A percentile compares a stretch with the other conserved stretches of the same genome.
These are phyloP conservation scores for Falcaria lacertinaria DNA, from an alignment of 2,888 invertebrate species.

Conservation along the genomic window DNA sequence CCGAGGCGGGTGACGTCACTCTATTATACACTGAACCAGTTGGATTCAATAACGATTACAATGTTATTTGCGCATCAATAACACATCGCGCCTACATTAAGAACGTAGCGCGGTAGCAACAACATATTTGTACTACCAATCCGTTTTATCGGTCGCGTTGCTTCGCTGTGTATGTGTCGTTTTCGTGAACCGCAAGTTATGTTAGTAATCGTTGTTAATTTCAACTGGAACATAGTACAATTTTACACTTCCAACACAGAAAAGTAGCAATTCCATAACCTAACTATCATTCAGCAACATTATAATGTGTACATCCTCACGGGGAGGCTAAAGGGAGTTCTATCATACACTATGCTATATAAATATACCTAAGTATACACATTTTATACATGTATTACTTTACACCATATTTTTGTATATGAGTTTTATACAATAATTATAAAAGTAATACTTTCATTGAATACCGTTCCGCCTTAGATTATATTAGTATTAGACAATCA, in stretches of 20 bases:
- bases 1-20: neutral
- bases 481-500: slow-evolving; percentile 14
- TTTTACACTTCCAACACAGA: neutral
- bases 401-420: slow-evolving; percentile 34
- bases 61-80: too few species aligned
- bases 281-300: slow-evolving; percentile 26
- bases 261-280: neutral
- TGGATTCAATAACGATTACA: too few species aligned
- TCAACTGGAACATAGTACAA: too few species aligned
- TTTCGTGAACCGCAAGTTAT: too few species aligned
- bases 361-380: slow-evolving; percentile 7
- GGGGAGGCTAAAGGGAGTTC: slow-evolving; percentile 23
- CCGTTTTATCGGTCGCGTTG: too few species aligned
- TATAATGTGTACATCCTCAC: slow-evolving; percentile 36
- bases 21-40: neutral
- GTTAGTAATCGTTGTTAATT: too few species aligned
- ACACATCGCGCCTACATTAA: too few species aligned
- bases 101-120: too few species aligned
- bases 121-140: too few species aligned
- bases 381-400: slow-evolving; percentile 41
- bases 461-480: slow-evolving; percentile 43
- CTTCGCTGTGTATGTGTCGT: too few species aligned
- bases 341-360: slow-evolving; percentile 24
- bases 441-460: slow-evolving; percentile 69
- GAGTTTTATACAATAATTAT: slow-evolving; percentile 29